phyloP scores from a whole-genome alignment of 2,888 invertebrate genomes.

The Lycaena phlaeas region DNA sequence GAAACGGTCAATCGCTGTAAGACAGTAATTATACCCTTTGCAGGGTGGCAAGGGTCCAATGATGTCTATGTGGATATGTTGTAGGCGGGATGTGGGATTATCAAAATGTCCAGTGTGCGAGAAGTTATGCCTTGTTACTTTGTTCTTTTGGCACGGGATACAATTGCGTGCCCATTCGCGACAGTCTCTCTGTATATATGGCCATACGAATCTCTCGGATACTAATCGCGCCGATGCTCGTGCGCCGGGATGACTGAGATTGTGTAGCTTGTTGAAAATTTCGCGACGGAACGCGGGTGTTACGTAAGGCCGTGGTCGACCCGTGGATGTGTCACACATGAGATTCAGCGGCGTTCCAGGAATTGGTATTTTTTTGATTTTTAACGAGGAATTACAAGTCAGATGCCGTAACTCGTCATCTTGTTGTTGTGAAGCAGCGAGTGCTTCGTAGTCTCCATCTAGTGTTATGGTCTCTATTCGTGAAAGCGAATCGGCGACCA shows the following conservation, averaged over 20 bases:
- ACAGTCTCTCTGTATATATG: conserved; percentile 26
- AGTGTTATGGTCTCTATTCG: too few relatives aligned
- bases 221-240: conserved; percentile 21
- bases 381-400: too few relatives aligned
- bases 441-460: too few relatives aligned
- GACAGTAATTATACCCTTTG: too few relatives aligned
- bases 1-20: too few relatives aligned
- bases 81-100: conserved; percentile 15
- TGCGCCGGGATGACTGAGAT: conserved; percentile 19
- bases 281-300: conserved; percentile 10
- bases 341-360: too few relatives aligned
- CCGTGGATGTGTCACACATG: conserved; percentile 19
- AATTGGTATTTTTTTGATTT: too few relatives aligned
- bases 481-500: too few relatives aligned
- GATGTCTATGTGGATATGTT: too few relatives aligned
- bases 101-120: conserved; percentile 16
- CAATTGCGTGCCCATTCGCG: conserved; percentile 28
- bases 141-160: conserved; percentile 27
- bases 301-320: conserved; percentile 16
- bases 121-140: conserved; percentile 16
- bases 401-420: too few relatives aligned
- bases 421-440: too few relatives aligned
- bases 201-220: conserved; percentile 34
- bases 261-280: conserved; percentile 16
- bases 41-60: too few relatives aligned